phyloP scores from a whole-genome alignment of 1,140 invertebrate species.

The Drosophila gunungcola region DNA sequence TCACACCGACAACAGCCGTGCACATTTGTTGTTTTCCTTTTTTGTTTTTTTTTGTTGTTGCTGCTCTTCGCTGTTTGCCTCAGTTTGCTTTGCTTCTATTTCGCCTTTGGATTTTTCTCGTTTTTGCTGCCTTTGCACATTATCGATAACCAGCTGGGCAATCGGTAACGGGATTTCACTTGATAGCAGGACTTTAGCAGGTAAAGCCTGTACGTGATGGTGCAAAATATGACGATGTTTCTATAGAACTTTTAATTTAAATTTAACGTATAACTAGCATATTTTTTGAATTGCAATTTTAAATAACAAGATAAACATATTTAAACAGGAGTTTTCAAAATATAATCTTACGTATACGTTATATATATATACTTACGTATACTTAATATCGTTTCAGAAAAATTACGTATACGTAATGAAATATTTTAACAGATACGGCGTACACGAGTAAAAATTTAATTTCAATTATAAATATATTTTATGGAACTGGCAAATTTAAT shows the following conservation, averaged over 20 bases:
- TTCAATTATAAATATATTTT: too few relatives aligned
- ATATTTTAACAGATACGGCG: too few relatives aligned
- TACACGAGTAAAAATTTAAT: too few relatives aligned
- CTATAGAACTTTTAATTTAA: too few relatives aligned
- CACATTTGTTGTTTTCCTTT: constrained; percentile 42
- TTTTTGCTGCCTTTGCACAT: constrained; percentile 51
- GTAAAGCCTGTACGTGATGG: constrained; percentile 5
- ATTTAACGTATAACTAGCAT: too few relatives aligned
- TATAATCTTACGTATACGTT: not conserved
- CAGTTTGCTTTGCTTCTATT: constrained; percentile 36
- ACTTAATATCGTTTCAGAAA: not conserved
- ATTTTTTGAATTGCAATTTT: too few relatives aligned
- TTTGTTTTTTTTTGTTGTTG: constrained; percentile 32
- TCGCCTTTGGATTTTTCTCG: constrained; percentile 64
- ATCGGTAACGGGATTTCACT: constrained; percentile 35
- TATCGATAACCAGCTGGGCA: constrained; percentile 37
- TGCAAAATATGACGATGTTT: too few relatives aligned
- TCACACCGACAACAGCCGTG: constrained; percentile 13
- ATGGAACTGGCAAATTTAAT: too few relatives aligned
- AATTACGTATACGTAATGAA: too few relatives aligned
- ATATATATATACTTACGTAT: not conserved
- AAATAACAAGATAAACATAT: too few relatives aligned
- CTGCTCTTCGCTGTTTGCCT: constrained; percentile 18
- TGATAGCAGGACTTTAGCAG: constrained; percentile 26
- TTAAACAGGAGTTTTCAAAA: too few relatives aligned